Evolutionary conservation across 2,888 invertebrate genomes (phyloP).

Genomic region (Cabera pusaria): DNA sequence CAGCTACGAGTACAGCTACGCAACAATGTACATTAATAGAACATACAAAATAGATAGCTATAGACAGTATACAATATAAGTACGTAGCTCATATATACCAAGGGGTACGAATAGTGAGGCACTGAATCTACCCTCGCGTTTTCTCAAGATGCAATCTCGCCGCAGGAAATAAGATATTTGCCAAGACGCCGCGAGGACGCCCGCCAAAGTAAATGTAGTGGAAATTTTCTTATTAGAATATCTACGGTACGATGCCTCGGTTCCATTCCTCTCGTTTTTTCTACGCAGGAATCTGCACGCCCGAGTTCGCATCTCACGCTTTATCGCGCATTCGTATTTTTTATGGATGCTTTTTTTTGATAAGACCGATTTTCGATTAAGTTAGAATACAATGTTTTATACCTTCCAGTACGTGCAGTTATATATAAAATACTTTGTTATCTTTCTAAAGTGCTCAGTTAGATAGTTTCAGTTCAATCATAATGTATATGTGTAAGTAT

Average conservation of each 20-base stretch:
- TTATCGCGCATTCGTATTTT: slow-evolving; percentile 51
- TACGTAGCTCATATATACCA: slow-evolving; percentile 25
- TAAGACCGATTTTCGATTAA: no score
- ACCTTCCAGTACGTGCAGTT: no score
- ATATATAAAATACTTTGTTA: no score
- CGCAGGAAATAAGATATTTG: slow-evolving; percentile 84
- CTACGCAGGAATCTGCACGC: slow-evolving; percentile 68
- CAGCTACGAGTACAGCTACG: slow-evolving; percentile 16
- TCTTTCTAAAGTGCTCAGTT: no score
- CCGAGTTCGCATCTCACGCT: slow-evolving; percentile 56
- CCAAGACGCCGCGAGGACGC: slow-evolving; percentile 82
- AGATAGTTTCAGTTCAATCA: no score
- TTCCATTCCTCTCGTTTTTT: slow-evolving; percentile 69
- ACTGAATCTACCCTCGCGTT: slow-evolving; percentile 78
- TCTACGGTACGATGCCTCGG: slow-evolving; percentile 80
- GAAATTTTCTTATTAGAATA: slow-evolving; percentile 84
- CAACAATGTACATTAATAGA: no score
- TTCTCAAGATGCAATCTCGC: slow-evolving; percentile 84
- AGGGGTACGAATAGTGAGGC: slow-evolving; percentile 75
- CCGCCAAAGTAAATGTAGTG: slow-evolving; percentile 83
- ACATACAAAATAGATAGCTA: no score
- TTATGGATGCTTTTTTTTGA: slow-evolving; percentile 21
- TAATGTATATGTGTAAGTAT: no score
- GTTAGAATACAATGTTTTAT: no score
- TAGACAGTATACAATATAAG: slow-evolving; percentile 18